Evolutionary conservation across 64 coral and sea anemone genomes (phyloP).

Genomic region (Trachythela sp.): DNA sequence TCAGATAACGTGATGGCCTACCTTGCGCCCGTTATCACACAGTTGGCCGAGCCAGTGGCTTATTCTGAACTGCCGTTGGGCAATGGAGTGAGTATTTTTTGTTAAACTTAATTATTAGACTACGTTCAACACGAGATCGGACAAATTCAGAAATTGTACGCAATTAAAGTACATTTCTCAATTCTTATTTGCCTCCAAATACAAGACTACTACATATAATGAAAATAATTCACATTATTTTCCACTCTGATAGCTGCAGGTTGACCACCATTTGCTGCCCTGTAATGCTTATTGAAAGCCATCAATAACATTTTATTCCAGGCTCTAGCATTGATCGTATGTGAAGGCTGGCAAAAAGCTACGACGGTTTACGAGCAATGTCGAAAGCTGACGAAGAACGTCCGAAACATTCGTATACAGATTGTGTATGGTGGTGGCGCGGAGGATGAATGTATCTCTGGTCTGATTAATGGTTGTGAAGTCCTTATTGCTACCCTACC

Average conservation of each 20-base stretch:
- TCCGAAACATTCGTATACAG: slow-evolving; percentile 47
- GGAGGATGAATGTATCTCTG: slow-evolving; percentile 62
- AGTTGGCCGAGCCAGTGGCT: slow-evolving; percentile 42
- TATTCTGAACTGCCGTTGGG: slow-evolving; percentile 61
- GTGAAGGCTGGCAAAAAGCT: slow-evolving; percentile 56
- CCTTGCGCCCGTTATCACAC: slow-evolving; percentile 68
- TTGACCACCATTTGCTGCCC: too few relatives aligned
- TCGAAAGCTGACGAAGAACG: slow-evolving; percentile 32
- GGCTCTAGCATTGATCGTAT: slow-evolving; percentile 71
- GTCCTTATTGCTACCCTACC: slow-evolving; percentile 77
- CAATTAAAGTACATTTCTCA: too few relatives aligned
- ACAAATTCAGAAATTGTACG: too few relatives aligned
- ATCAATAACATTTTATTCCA: background rate
- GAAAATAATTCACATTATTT: too few relatives aligned
- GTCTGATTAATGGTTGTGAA: slow-evolving; percentile 88
- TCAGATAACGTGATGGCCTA: slow-evolving; percentile 46
- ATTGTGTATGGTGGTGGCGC: slow-evolving; percentile 66
- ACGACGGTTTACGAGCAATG: slow-evolving; percentile 51
- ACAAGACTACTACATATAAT: too few relatives aligned
- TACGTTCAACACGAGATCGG: too few relatives aligned
- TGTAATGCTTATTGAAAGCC: too few relatives aligned
- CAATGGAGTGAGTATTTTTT: slow-evolving; percentile 71
- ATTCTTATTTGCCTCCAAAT: too few relatives aligned
- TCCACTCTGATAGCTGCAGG: too few relatives aligned
- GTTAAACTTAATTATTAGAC: background rate